Evolutionary conservation across 64 coral and sea anemone species (phyloP).

Genomic region (Actinia equina): DNA sequence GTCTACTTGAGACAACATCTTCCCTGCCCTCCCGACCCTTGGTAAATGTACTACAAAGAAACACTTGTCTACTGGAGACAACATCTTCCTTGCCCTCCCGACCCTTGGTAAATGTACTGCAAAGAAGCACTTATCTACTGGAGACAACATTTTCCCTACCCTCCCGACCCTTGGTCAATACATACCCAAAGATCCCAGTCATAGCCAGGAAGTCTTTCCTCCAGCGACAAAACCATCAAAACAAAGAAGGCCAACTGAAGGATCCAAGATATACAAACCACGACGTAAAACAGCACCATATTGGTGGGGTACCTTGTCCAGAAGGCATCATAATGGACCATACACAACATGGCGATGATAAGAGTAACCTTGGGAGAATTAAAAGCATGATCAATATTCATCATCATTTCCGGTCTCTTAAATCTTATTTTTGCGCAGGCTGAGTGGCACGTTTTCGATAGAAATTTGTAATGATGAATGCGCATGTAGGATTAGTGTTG

Average conservation of each 20-base stretch:
- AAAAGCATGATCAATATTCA: not conserved
- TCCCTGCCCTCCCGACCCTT: no score
- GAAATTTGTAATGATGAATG: no score
- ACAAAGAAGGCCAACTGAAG: conserved; percentile 6
- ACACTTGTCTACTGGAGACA: no score
- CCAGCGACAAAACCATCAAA: conserved; percentile 14
- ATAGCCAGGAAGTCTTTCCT: not conserved
- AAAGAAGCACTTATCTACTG: no score
- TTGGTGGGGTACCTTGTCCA: not conserved
- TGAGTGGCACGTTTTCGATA: no score
- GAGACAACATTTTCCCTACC: not conserved
- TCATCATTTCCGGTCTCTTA: no score
- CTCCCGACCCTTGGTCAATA: not conserved
- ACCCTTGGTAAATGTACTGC: no score
- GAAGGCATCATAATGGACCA: not conserved
- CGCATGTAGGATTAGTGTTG: no score
- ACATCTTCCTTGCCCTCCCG: no score
- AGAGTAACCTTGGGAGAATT: conserved; percentile 7
- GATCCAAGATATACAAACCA: not conserved
- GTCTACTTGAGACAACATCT: no score
- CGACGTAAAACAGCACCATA: not conserved
- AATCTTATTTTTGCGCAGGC: no score
- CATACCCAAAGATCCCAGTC: conserved; percentile 24
- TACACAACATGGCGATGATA: conserved; percentile 10
- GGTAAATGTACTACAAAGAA: no score